phyloP scores from a whole-genome alignment of 2,888 invertebrate species.

The Microplitis manilae region DNA sequence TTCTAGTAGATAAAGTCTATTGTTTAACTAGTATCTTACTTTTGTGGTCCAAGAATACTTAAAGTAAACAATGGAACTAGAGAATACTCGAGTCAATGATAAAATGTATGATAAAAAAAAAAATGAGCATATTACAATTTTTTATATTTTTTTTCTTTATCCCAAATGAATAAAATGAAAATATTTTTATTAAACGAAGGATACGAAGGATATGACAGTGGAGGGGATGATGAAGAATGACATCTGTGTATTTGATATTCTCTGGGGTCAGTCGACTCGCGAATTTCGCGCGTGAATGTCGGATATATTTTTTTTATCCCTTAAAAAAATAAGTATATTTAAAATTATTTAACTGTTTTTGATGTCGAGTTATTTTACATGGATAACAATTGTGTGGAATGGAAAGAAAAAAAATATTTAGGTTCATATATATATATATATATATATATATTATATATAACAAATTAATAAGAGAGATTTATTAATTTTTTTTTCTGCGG shows the following conservation, averaged over 20 bases:
- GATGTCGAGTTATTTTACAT: background rate
- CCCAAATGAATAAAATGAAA: background rate
- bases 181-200: constrained; percentile 9
- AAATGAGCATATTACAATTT: background rate
- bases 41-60: background rate
- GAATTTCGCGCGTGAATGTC: constrained; percentile 58
- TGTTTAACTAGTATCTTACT: background rate
- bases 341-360: background rate
- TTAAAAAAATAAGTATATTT: background rate
- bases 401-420: constrained; percentile 9
- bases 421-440: background rate
- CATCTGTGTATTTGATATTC: constrained; percentile 53
- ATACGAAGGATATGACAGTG: constrained; percentile 36
- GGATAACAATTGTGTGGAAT: background rate
- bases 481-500: too few species aligned
- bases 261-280: constrained; percentile 60
- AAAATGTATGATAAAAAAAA: background rate
- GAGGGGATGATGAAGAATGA: constrained; percentile 44
- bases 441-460: background rate
- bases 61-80: background rate
- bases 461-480: background rate
- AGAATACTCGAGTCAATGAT: constrained; percentile 1
- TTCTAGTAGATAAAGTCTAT: background rate
- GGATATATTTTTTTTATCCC: constrained; percentile 1
- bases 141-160: background rate